These are phyloP conservation scores for Dendrolimus pini DNA, from an alignment of 2,888 invertebrate species.

Conservation along the genomic window DNA sequence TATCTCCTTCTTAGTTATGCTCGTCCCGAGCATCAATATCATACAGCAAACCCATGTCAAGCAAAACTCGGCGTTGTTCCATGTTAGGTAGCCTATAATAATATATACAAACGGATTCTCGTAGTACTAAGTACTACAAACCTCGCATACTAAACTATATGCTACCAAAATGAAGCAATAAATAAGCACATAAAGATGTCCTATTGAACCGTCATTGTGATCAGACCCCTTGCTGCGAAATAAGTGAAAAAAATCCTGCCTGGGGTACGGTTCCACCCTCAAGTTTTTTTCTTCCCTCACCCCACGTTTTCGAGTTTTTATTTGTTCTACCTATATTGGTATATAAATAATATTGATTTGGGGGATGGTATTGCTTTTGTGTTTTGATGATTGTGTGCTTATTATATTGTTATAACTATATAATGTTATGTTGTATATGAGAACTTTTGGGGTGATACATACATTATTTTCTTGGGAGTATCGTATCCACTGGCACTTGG, in stretches of 20 bases:
- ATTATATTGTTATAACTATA: too few species aligned
- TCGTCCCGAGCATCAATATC: too few species aligned
- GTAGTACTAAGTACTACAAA: too few species aligned
- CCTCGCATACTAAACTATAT: too few species aligned
- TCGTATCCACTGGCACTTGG: background rate
- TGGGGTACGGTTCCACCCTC: constrained; percentile 44
- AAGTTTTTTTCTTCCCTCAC: constrained; percentile 40
- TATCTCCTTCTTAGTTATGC: too few species aligned
- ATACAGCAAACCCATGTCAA: too few species aligned
- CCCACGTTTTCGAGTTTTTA: constrained; percentile 42
- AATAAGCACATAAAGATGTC: constrained; percentile 52
- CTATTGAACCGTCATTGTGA: constrained; percentile 41
- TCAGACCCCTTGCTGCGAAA: constrained; percentile 27
- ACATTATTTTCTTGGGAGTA: background rate
- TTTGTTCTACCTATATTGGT: constrained; percentile 40
- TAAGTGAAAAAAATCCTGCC: constrained; percentile 35
- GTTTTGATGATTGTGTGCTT: background rate
- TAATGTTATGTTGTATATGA: too few species aligned
- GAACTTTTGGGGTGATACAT: too few species aligned
- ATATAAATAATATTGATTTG: constrained; percentile 56
- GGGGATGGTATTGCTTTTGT: constrained; percentile 10
- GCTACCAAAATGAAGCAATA: constrained; percentile 22
- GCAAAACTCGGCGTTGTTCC: too few species aligned
- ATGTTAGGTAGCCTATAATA: too few species aligned
- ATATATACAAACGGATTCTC: too few species aligned